Percentiles rank a stretch among this genome's conserved stretches.
Conservation (phyloP, 2,888 invertebrate species). For the Bhutanitis thaidina region DNA sequence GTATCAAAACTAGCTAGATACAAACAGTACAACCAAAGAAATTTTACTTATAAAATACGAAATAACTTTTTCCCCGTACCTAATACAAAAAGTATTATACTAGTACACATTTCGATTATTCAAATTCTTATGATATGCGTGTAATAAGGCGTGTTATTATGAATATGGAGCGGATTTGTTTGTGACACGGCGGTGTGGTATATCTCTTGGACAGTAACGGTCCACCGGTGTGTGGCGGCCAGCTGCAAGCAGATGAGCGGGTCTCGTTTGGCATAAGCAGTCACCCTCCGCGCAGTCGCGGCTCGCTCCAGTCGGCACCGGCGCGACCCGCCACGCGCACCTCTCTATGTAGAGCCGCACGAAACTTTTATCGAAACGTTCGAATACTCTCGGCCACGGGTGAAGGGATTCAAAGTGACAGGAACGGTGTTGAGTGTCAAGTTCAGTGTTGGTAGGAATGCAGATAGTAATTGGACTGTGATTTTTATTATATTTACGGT, state of each 20-base stretch:
- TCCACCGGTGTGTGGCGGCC: slow-evolving; percentile 35
- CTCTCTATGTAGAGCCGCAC: slow-evolving; percentile 41
- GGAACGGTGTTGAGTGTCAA: slow-evolving; percentile 44
- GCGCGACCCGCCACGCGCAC: slow-evolving; percentile 70
- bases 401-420: slow-evolving; percentile 45
- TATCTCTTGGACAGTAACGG: slow-evolving; percentile 53
- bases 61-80: no score
- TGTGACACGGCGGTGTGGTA: slow-evolving; percentile 22
- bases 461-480: slow-evolving; percentile 23
- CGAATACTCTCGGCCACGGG: slow-evolving; percentile 39
- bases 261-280: slow-evolving; percentile 25
- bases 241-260: slow-evolving; percentile 61
- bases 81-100: no score
- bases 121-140: no score
- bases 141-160: neutral
- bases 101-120: no score
- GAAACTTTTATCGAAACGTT: slow-evolving; percentile 35
- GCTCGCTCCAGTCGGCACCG: slow-evolving; percentile 50
- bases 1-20: no score
- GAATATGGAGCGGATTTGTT: slow-evolving; percentile 17
- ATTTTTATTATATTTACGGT: slow-evolving; percentile 27
- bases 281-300: slow-evolving; percentile 39
- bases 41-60: no score
- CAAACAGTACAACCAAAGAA: no score
- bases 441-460: slow-evolving; percentile 46